Evolutionary conservation across 30 jellyfish, hydroid and myxozoan species (phyloP), one percentile per base, ranked within the genome.

Genomic region (Chironex yamaguchii): DNA sequence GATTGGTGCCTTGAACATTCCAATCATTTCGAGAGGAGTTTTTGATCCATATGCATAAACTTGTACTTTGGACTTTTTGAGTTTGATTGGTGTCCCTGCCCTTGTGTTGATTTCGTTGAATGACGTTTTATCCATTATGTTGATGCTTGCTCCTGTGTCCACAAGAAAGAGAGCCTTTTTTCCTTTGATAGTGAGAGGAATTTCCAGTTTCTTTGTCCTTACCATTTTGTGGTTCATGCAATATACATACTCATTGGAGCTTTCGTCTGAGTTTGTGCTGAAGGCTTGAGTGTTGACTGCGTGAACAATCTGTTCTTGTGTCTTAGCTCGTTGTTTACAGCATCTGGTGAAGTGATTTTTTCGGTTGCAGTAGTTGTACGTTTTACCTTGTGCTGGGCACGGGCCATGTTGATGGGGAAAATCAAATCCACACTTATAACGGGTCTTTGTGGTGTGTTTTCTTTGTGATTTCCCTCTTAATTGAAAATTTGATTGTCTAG

Each of bases 321-420:
- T 3, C 14, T 72, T 36, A 2, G 4, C 13, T 14, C 53, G 58
- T 63, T 35, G 36, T 23, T 48, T 72, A 3, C 65, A 30, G 67
- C 84, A 80, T 62, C 84, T 74, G 48, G 84, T 80, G 84, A 80
- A 80, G 34, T 80, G 91, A 80, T 80, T 80, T 65, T 62, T 62
- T 30, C 49, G 28, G 29, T 80, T 63, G 84, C 84, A 80, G 58
- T 35, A 80, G 29, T 65, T 48, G 84, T 84, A 80, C 34, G 75
- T 67, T 33, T 80, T 80, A 64, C 84, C 74, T 42, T 64, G 28
- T 26, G 89, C 89, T 1, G 84, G 91, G 84, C 84, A 65, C 17
- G 91, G 91, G 29, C 53, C 29, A 80, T 63, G 32, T 17, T 66
- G 62, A 64, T 62, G 84, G n/a, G 91, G 91, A 52, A 13, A 80